Percentiles rank a stretch among this genome's conserved stretches.
Evolutionary conservation across 1,140 invertebrate genomes (phyloP).

Genomic region (Bombus soroeensis): DNA sequence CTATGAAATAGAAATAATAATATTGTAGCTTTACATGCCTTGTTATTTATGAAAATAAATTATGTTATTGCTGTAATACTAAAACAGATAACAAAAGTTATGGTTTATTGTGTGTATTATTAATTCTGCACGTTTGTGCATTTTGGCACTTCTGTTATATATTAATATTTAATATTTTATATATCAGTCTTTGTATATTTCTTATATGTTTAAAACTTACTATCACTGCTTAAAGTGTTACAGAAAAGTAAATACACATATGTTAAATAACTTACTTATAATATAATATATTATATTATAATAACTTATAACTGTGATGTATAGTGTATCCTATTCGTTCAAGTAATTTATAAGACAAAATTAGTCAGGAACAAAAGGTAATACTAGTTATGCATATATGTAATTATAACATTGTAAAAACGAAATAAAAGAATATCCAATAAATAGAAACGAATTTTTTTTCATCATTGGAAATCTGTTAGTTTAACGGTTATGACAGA

Average conservation of each 20-base stretch:
- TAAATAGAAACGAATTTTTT: slow-evolving; percentile 7
- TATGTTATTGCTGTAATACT: neutral
- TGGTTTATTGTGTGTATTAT: slow-evolving; percentile 14
- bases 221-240: slow-evolving; percentile 26
- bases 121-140: slow-evolving; percentile 30
- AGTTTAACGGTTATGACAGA: neutral
- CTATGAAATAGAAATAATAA: slow-evolving; percentile 6
- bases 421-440: slow-evolving; percentile 36
- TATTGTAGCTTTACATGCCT: neutral
- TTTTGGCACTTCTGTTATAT: slow-evolving; percentile 60
- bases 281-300: too few species aligned
- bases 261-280: slow-evolving; percentile 25
- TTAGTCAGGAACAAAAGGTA: neutral
- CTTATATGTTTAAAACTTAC: slow-evolving; percentile 27
- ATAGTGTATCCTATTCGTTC: slow-evolving; percentile 3
- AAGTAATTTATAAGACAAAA: neutral
- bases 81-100: slow-evolving; percentile 16
- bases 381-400: slow-evolving; percentile 22
- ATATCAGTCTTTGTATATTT: slow-evolving; percentile 59
- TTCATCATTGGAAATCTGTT: neutral
- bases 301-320: too few species aligned
- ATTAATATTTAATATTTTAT: slow-evolving; percentile 35
- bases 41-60: slow-evolving; percentile 9
- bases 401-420: slow-evolving; percentile 31
- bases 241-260: neutral